These are phyloP conservation scores for Trachelus troglodyta DNA, from an alignment of 2,888 invertebrate genomes.

Conservation along the genomic window DNA sequence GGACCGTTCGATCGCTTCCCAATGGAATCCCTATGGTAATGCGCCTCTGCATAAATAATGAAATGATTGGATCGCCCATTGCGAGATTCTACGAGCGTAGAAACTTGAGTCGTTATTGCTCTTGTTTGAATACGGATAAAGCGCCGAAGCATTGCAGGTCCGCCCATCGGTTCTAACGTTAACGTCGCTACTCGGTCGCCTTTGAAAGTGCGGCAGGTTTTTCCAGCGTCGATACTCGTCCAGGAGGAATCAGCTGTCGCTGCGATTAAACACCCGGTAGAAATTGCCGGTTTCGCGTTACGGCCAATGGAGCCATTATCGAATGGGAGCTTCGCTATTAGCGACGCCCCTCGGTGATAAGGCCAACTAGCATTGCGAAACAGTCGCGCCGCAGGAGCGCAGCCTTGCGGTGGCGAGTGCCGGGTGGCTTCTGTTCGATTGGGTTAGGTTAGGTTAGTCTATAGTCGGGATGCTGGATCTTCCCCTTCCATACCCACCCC, in stretches of 20 bases:
- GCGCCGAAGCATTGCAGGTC: neutral
- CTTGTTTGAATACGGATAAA: neutral
- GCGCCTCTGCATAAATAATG: neutral
- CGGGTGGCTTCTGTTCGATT: conserved; percentile 2
- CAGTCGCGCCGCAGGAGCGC: conserved; percentile 18
- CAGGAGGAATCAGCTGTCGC: neutral
- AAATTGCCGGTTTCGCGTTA: conserved; percentile 17
- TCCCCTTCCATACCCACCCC: neutral
- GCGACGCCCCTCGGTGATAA: conserved; percentile 26
- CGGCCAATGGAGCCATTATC: conserved; percentile 43
- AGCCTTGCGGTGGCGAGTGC: conserved; percentile 1
- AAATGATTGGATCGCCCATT: neutral
- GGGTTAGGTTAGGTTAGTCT: neutral
- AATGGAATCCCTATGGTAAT: conserved; percentile 2
- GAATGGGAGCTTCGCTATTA: conserved; percentile 33
- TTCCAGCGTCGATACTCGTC: no score
- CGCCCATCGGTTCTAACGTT: neutral
- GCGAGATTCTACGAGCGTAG: neutral
- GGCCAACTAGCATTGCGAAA: conserved; percentile 45
- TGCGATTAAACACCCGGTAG: neutral
- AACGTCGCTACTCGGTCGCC: neutral
- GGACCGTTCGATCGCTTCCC: neutral
- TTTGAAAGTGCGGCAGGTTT: no score
- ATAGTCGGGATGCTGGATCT: neutral
- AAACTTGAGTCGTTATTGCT: conserved; percentile 2